Base-by-base conservation (phyloP, 1,140 invertebrate species). In the Glomeris maerens region DNA sequence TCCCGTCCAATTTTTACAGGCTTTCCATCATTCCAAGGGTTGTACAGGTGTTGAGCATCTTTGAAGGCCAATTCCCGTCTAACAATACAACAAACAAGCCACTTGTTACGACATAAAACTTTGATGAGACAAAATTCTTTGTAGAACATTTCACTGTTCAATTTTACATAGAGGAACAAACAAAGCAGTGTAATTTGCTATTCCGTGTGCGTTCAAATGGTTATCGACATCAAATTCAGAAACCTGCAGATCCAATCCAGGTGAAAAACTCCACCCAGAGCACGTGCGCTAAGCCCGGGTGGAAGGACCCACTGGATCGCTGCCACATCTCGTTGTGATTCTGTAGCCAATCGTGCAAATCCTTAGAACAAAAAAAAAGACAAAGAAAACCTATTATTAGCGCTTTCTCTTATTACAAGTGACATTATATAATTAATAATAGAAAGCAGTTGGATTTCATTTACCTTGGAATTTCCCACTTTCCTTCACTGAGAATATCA, bases 11-110 rank as follows among this genome's bases (percentile, higher is more conserved):
- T 97, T 76, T 98, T 98, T 0, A 98, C 92, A 46, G 92, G 91
- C 70, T 96, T 96, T 27, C 90, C 88, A 66, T 97, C 90, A 75
- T 98, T 98, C 90, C 92, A 97, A 2, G 89, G 82, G 74, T 98
- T 98, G 61, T 92, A 92, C 23, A 98, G 70, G 69, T 96, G 91
- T 54, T 86, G 75, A 1, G 91, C 95, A 54, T 83, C 83, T 51
- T 80, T 84, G 59, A 98, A 98, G 10, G 89, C 79, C 44, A 98
- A 71, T 65, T 97, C 93, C 61, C 90, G 88, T 61, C 88, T 80
- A 53, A 54, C 10, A 27, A 45, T n/a, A 47, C 27, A 48, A 53
- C 26, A 54, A 55, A 54, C 36, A 47, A 38, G 47, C 47, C 14
- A 46, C 23, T 21, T 36, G 27, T n/a, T n/a, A n/a, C n/a, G n/a